Conservation (phyloP, 2,888 invertebrate species). For the Orthonevra nobilis region DNA sequence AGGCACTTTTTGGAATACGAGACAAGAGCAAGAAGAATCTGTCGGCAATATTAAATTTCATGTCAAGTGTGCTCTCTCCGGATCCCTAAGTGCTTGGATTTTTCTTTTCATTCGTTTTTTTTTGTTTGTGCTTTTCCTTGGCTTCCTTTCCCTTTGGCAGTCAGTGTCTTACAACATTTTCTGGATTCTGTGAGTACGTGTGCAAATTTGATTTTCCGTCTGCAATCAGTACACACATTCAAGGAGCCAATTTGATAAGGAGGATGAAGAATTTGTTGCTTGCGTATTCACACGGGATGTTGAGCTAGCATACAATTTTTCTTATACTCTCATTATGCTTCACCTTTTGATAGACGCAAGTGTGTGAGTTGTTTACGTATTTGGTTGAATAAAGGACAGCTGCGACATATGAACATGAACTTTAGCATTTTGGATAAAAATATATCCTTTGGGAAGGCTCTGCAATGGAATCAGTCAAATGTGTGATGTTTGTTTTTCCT, state of each 20-base stretch:
- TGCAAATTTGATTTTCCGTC: constrained; percentile 59
- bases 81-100: too few relatives aligned
- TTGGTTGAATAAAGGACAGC: too few relatives aligned
- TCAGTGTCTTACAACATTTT: constrained; percentile 9
- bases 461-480: too few relatives aligned
- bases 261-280: constrained; percentile 42
- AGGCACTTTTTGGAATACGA: constrained; percentile 7
- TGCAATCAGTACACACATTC: constrained; percentile 57
- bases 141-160: background rate
- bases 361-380: too few relatives aligned
- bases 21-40: constrained; percentile 36
- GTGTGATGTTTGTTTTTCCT: too few relatives aligned
- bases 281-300: constrained; percentile 22
- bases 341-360: too few relatives aligned
- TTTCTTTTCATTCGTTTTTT: background rate
- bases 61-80: constrained; percentile 34
- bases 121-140: background rate
- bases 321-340: too few relatives aligned
- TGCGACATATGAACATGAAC: too few relatives aligned
- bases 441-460: too few relatives aligned
- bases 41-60: constrained; percentile 53
- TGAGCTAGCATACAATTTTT: too few relatives aligned
- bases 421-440: too few relatives aligned
- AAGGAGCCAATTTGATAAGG: constrained; percentile 61
- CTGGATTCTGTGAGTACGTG: constrained; percentile 44